Base-by-base conservation (phyloP, 2,888 invertebrate genomes). In the Microdon myrmicae region DNA sequence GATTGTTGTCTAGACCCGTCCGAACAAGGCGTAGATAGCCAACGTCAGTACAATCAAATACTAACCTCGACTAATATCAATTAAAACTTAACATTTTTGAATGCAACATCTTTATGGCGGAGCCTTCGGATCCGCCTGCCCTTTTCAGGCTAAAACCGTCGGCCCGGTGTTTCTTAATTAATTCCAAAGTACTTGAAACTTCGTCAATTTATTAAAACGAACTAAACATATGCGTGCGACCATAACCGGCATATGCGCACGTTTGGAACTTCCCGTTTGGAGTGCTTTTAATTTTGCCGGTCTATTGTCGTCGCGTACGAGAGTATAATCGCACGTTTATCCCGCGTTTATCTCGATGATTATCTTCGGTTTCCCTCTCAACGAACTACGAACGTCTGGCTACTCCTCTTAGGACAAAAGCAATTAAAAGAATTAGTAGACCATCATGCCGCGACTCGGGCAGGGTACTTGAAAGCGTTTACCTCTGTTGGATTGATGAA, bases 341-440 rank as follows among this genome's bases (percentile, higher is more conserved):
- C 19, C 34, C 16, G 29, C 35, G 22, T 51, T 32, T 38, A 53
- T 53, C 39, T 47, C 37, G 60, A 61, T 61, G 38, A 44, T 49
- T 55, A 61, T 61, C 60, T 17, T 26, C 23, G 38, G 49, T 54
- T 61, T 61, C 55, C 60, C 39, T 39, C 54, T 61, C 39, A 22
- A 38, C 17, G 47, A 32, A 48, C 45, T 49, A 49, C 12, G 10
- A 12, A 25, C 25, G 31, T 23, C n/a, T n/a, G n/a, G n/a, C n/a
- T n/a, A n/a, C n/a, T n/a, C 32, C 43, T 26, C 28, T 48, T 28
- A 29, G n/a, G 55, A 55, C 43, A 39, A 55, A 55, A 39, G 48
- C 38, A 55, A 55, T 55, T 55, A 61, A 61, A 61, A 39, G 39
- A 61, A 61, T 61, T 49, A 55, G 60, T 49, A 32, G 48, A 61